These are phyloP conservation scores for Cybosia mesomella DNA, from an alignment of 2,888 invertebrate genomes.

Conservation along the genomic window DNA sequence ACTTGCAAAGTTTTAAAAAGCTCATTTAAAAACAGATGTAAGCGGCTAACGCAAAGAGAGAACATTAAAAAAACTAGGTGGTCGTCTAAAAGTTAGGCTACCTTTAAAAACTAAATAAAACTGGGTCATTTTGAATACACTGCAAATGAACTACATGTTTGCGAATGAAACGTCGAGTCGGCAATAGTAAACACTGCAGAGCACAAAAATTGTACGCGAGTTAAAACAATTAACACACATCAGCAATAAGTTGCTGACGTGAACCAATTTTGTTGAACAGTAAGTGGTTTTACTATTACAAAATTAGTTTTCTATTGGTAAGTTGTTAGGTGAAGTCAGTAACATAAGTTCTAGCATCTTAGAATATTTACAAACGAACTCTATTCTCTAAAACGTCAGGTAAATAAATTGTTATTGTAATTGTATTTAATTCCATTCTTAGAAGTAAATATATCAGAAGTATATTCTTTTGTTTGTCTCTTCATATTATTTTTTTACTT, in stretches of 20 bases:
- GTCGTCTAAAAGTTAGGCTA: constrained; percentile 36
- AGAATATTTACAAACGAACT: not conserved
- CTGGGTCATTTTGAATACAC: constrained; percentile 62
- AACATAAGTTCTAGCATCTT: not conserved
- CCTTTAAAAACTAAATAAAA: constrained; percentile 58
- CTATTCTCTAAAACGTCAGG: too few species aligned
- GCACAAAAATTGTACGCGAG: constrained; percentile 38
- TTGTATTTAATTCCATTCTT: too few species aligned
- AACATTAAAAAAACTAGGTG: constrained; percentile 35
- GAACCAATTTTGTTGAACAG: constrained; percentile 14
- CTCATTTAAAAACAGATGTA: constrained; percentile 41
- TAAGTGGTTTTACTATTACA: not conserved
- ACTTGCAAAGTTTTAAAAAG: constrained; percentile 22
- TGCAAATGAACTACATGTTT: constrained; percentile 63
- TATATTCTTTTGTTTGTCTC: too few species aligned
- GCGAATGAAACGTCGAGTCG: constrained; percentile 47
- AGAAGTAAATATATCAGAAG: too few species aligned
- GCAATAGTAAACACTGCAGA: constrained; percentile 32
- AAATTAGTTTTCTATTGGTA: not conserved
- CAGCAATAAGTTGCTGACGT: constrained; percentile 26
- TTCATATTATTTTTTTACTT: too few species aligned
- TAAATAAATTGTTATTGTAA: too few species aligned
- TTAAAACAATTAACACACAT: constrained; percentile 42
- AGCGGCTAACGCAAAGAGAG: constrained; percentile 28
- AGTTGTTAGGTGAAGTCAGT: not conserved